Percentiles rank a stretch among this genome's conserved stretches.
Evolutionary conservation across 2,113 vertebrate species (phyloP).

Genomic region (Spea multiplicata): DNA sequence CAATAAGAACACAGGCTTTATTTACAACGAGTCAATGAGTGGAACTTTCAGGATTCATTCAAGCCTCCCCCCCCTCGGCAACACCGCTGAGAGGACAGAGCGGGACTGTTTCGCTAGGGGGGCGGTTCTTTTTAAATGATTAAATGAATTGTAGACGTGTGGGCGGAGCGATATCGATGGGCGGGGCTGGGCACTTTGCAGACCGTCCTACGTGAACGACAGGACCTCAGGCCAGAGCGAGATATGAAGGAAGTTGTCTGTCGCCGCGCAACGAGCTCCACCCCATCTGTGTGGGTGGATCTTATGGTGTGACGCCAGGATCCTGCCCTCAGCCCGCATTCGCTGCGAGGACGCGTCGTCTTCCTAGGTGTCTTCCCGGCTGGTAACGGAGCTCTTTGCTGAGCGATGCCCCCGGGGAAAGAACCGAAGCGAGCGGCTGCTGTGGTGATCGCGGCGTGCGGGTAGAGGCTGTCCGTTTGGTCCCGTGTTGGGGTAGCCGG

Average conservation of each 20-base stretch:
- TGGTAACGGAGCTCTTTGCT: constrained; percentile 19
- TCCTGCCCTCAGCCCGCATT: background rate
- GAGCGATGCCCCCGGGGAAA: constrained; percentile 34
- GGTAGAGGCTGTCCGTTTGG: background rate
- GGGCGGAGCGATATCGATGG: background rate
- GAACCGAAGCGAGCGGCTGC: background rate
- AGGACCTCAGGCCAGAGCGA: background rate
- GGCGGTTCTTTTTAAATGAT: no score
- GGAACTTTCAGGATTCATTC: no score
- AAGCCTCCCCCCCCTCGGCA: no score
- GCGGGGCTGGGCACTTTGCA: background rate
- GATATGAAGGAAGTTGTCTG: no score
- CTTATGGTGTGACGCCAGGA: background rate
- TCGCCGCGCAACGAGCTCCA: background rate
- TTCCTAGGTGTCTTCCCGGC: constrained; percentile 10
- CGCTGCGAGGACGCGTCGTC: background rate
- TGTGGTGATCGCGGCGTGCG: background rate
- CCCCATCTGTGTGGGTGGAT: constrained; percentile 2
- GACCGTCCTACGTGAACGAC: background rate
- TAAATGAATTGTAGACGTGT: no score
- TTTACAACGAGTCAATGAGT: no score
- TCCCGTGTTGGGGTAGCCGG: background rate
- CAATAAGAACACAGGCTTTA: no score
- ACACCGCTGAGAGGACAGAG: no score
- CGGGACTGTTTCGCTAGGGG: background rate